A percentile compares a stretch with the other conserved stretches of the same genome.
Evolutionary conservation across 2,797 vertebrate genomes (phyloP).

Genomic region (Prunella strophiata): DNA sequence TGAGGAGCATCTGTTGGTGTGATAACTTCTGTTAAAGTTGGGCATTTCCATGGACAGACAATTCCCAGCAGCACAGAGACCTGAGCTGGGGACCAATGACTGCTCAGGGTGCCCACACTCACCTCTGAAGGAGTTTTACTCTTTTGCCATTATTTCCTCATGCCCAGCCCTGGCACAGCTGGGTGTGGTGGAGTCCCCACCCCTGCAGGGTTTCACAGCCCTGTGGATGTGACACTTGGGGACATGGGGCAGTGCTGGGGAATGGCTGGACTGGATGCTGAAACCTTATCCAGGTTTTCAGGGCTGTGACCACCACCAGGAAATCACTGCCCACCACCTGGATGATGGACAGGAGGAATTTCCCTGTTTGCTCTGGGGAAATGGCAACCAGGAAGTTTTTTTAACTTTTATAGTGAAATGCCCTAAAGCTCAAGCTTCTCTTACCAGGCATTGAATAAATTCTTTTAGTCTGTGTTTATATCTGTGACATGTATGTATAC

Average conservation of each 20-base stretch:
- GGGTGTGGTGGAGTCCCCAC: neutral
- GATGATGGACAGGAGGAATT: neutral
- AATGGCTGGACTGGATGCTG: fast-evolving
- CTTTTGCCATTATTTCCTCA: neutral
- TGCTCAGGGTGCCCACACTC: fast-evolving
- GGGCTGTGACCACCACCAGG: neutral
- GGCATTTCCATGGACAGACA: neutral
- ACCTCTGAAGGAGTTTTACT: neutral
- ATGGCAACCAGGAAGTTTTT: constrained; percentile 12
- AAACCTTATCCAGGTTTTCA: neutral
- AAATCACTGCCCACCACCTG: neutral
- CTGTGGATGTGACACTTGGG: neutral
- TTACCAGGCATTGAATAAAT: neutral
- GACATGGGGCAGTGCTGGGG: neutral
- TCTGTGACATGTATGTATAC: neutral
- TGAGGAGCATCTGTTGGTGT: neutral
- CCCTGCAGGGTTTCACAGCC: neutral
- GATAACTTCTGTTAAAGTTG: neutral
- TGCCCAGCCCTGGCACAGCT: neutral
- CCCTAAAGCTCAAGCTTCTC: neutral
- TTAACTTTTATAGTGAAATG: neutral
- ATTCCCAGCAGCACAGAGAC: neutral
- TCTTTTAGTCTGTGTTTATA: constrained; percentile 22
- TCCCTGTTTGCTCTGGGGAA: neutral
- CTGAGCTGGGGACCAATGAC: fast-evolving